Evolutionary conservation across 1,140 invertebrate genomes (phyloP).

Genomic region (Leguminivora glycinivorella): DNA sequence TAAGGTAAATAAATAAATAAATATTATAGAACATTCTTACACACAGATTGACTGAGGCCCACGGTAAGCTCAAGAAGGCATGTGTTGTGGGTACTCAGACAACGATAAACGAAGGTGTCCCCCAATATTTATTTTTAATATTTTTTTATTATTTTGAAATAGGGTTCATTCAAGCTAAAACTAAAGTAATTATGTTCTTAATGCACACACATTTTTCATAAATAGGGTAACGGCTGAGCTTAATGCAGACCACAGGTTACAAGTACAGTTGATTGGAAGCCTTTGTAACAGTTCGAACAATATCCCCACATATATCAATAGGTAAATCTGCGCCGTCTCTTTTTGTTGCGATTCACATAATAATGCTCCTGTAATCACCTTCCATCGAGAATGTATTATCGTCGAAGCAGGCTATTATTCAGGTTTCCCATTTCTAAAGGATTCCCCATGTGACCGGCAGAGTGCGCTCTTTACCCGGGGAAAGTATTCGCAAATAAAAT

Average conservation of each 20-base stretch:
- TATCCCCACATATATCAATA: background rate
- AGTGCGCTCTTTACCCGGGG: slow-evolving; percentile 16
- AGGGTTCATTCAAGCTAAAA: too few species aligned
- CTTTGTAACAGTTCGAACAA: background rate
- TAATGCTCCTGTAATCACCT: slow-evolving; percentile 26
- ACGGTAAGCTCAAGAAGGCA: too few species aligned
- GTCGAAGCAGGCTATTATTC: slow-evolving; percentile 24
- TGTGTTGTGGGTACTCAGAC: too few species aligned
- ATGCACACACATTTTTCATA: background rate
- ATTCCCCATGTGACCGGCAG: slow-evolving; percentile 23
- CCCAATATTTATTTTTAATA: too few species aligned
- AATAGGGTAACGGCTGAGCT: background rate
- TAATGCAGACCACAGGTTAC: background rate
- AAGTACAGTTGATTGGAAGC: background rate
- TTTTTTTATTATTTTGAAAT: too few species aligned
- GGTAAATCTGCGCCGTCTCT: background rate
- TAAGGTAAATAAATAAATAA: too few species aligned
- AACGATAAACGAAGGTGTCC: too few species aligned
- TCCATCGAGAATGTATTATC: slow-evolving; percentile 27
- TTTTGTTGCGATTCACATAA: slow-evolving; percentile 23
- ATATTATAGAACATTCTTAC: too few species aligned
- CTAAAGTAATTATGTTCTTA: background rate
- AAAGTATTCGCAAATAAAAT: slow-evolving; percentile 27
- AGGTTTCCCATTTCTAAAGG: slow-evolving; percentile 28
- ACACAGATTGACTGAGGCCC: too few species aligned